Base-by-base conservation (phyloP, 2,888 invertebrate genomes). In the Drosophila affinis region DNA sequence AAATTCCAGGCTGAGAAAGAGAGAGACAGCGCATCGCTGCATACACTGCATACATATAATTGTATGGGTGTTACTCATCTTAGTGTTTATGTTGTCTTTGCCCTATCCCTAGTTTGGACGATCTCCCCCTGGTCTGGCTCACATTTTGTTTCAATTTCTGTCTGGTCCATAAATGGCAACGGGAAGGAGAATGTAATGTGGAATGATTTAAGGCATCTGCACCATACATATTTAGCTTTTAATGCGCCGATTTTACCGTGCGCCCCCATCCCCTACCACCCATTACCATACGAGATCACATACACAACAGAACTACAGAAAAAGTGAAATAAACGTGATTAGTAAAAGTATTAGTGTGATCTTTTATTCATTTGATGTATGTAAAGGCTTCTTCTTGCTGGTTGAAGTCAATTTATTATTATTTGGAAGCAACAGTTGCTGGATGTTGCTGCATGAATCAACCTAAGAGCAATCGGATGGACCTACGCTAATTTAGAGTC, bases 241-340 rank as follows among this genome's bases (percentile, higher is more conserved):
- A 76, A 73, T 72, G 72, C 64, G 71, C 64, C 72, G 57, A 67
- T 14, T 68, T 59, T 68, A 54, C 53, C 64, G 72, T 72, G 72
- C 12, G 5, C 34, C 34, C 34, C 4, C 5, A 2, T 14, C 6
- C 39, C 39, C n/a, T 39, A 3, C 39, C 14, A 60, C 64, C 27
- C 62, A 39, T 64, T 49, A 63, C 62, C 77, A 83, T 72, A 75
- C 57, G 75, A 61, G 80, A 69, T 75, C 67, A 62, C 56, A 69
- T 46, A 78, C 62, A 70, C 64, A 76, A 72, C 52, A 73, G 57
- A 79, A 80, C 80, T 76, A 85, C 79, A 76, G 64, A 76, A 76
- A 61, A 61, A 57, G 72, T 79, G 67, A 86, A 82, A 82, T 86
- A 82, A 86, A 82, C 83, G 86, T 82, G 82, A 86, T 82, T 82